Evolutionary conservation across 2,113 vertebrate species (phyloP).

Genomic region (Spilogale gracilis): DNA sequence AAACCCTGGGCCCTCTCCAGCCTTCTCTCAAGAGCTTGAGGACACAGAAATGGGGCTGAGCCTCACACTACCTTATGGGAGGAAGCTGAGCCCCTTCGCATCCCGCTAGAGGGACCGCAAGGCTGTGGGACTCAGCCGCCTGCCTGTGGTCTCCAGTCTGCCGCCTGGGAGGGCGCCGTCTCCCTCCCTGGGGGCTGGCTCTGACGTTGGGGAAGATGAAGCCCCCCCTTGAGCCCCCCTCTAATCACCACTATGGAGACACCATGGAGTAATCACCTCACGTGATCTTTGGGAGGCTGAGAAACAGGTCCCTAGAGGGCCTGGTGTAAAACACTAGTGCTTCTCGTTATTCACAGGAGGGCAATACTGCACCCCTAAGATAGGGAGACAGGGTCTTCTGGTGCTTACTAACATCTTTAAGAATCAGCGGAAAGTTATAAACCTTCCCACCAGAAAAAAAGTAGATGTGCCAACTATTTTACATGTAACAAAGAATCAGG

Average conservation of each 20-base stretch:
- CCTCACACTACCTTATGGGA: neutral
- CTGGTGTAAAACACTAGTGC: neutral
- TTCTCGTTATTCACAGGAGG: neutral
- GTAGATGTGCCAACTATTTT: neutral
- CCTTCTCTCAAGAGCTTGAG: neutral
- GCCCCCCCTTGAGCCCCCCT: neutral
- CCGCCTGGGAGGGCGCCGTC: accelerated
- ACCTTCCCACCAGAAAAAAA: neutral
- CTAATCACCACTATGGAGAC: neutral
- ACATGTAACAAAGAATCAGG: neutral
- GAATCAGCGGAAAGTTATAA: neutral
- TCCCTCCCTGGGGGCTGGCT: neutral
- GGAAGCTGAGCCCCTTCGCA: neutral
- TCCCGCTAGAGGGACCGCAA: neutral
- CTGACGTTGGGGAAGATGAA: accelerated
- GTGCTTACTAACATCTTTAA: neutral
- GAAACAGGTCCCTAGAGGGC: neutral
- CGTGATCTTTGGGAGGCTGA: neutral
- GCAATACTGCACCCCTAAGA: neutral
- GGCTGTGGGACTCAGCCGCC: accelerated
- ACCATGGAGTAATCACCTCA: neutral
- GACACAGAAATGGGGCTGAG: neutral
- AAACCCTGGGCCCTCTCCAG: neutral
- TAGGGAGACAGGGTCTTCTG: neutral
- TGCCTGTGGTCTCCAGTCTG: neutral